These are phyloP conservation scores for Orius insidiosus DNA, from an alignment of 1,140 invertebrate genomes.

Conservation along the genomic window DNA sequence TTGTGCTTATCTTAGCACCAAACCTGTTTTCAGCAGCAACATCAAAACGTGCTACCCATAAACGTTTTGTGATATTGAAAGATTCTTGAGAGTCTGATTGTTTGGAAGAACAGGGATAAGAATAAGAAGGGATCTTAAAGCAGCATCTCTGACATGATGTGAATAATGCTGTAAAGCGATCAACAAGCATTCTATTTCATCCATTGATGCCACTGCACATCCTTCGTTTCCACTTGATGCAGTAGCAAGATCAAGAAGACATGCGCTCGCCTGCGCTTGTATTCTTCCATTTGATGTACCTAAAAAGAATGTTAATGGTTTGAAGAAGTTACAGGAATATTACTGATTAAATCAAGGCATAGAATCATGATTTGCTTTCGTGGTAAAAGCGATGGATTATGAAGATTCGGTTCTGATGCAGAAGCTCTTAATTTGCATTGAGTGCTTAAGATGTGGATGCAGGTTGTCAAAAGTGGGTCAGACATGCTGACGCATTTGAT, in stretches of 20 bases:
- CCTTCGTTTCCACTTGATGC: constrained; percentile 44
- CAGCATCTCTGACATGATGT: constrained; percentile 59
- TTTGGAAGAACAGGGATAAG: constrained; percentile 44
- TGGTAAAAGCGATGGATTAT: constrained; percentile 61
- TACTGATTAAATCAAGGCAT: constrained; percentile 61
- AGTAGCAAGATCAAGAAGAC: constrained; percentile 55
- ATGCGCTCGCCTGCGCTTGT: constrained; percentile 56
- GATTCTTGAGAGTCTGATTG: constrained; percentile 39
- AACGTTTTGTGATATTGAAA: constrained; percentile 42
- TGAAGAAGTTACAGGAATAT: constrained; percentile 18
- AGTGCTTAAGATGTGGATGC: constrained; percentile 13
- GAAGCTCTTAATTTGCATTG: constrained; percentile 10
- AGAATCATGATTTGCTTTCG: constrained; percentile 61
- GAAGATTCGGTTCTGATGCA: constrained; percentile 31
- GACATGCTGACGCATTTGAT: constrained; percentile 12
- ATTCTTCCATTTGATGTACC: constrained; percentile 44
- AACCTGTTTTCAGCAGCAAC: constrained; percentile 45
- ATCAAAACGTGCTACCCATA: constrained; percentile 67
- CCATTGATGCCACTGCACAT: constrained; percentile 38
- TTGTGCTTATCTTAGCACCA: constrained; percentile 15
- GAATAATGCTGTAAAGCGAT: constrained; percentile 51
- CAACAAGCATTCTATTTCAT: constrained; percentile 65
- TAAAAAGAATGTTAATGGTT: constrained; percentile 21
- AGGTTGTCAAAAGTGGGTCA: constrained; percentile 11
- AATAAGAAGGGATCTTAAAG: constrained; percentile 50